A percentile compares a stretch with the other conserved stretches of the same genome.
Evolutionary conservation across 2,113 vertebrate genomes (phyloP).

Genomic region (Rhea pennata): DNA sequence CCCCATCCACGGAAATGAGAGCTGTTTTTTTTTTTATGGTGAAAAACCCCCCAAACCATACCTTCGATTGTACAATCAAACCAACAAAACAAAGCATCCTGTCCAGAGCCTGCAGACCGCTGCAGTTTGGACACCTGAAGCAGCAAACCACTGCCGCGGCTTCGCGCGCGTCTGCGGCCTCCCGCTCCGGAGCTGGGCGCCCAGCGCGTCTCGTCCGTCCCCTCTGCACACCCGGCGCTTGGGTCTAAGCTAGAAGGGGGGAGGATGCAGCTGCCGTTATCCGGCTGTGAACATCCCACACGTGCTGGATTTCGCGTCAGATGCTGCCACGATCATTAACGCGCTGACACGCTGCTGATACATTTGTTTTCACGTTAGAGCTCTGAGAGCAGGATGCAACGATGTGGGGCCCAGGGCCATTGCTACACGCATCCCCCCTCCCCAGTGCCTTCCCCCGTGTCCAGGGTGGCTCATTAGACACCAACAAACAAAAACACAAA

Average conservation of each 20-base stretch:
- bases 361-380: rapidly evolving
- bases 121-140: neutral
- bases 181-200: neutral
- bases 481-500: neutral
- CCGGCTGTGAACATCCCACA: neutral
- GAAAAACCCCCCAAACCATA: neutral
- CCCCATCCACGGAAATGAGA: neutral
- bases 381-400: neutral
- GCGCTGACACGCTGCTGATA: neutral
- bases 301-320: neutral
- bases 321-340: rapidly evolving
- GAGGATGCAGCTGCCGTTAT: neutral
- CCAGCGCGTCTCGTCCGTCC: neutral
- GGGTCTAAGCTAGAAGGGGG: neutral
- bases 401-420: too few species aligned
- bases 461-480: neutral
- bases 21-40: neutral
- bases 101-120: neutral
- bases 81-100: neutral
- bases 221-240: neutral
- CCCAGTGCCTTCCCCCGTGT: neutral
- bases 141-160: neutral
- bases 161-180: rapidly evolving
- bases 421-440: rapidly evolving
- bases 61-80: neutral